These are phyloP conservation scores for Brachyalestes nurse DNA, from an alignment of 2,797 vertebrate genomes.

Conservation along the genomic window DNA sequence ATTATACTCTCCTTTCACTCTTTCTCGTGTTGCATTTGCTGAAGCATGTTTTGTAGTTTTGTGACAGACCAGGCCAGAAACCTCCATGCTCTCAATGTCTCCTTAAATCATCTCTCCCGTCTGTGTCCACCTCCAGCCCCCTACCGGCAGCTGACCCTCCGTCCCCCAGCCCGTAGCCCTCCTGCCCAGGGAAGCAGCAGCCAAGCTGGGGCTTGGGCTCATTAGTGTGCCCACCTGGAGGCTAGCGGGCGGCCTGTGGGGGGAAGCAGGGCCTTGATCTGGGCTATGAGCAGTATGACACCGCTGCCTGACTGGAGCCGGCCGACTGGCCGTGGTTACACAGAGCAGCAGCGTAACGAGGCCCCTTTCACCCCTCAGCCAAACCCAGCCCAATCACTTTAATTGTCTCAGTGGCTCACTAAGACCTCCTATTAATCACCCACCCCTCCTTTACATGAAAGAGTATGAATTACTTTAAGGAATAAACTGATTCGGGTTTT, in stretches of 20 bases:
- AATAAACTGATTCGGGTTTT: not conserved
- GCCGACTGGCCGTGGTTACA: conserved; percentile 52
- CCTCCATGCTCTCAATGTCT: conserved; percentile 36
- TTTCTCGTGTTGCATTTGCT: not conserved
- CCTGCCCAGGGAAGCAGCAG: conserved; percentile 74
- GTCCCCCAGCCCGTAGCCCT: conserved; percentile 69
- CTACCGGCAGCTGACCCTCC: conserved; percentile 73
- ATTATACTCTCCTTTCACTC: not conserved
- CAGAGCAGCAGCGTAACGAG: conserved; percentile 54
- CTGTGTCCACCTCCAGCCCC: conserved; percentile 67
- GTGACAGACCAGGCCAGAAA: conserved; percentile 42
- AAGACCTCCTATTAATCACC: conserved; percentile 48
- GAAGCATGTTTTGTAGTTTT: conserved; percentile 57
- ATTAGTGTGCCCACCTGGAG: conserved; percentile 90
- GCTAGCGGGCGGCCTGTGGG: conserved; percentile 75
- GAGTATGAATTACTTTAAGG: conserved; percentile 38
- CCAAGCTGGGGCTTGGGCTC: conserved; percentile 78
- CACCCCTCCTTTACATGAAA: conserved; percentile 41
- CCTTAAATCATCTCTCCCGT: conserved; percentile 37
- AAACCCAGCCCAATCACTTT: conserved; percentile 68
- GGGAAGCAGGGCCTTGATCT: conserved; percentile 82
- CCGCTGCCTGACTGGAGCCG: conserved; percentile 67
- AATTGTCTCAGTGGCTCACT: conserved; percentile 64
- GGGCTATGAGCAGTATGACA: conserved; percentile 77
- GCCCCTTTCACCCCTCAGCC: conserved; percentile 49